Percentiles rank a stretch among this genome's conserved stretches.
Conservation (phyloP, 2,888 invertebrate species). For the Agrypnus murinus region DNA sequence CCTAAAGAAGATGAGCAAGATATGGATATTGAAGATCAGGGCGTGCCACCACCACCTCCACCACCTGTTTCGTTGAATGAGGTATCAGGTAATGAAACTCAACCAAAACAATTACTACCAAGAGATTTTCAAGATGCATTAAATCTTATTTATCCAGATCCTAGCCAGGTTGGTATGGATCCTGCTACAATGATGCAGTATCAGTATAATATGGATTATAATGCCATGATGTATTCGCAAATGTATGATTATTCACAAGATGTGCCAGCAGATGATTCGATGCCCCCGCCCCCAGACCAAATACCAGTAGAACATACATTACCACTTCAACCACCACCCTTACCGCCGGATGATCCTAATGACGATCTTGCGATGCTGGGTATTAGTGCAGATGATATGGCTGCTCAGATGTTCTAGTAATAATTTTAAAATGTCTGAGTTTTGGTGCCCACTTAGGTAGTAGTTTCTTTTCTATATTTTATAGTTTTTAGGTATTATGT, state of each 20-base stretch:
- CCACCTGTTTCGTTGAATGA: conserved; percentile 36
- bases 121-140: conserved; percentile 79
- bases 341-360: conserved; percentile 72
- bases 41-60: conserved; percentile 50
- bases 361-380: conserved; percentile 90
- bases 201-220: conserved; percentile 61
- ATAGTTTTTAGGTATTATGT: conserved; percentile 27
- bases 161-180: conserved; percentile 58
- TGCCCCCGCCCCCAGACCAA: conserved; percentile 51
- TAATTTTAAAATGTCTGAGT: background rate
- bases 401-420: conserved; percentile 71
- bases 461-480: conserved; percentile 20
- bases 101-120: conserved; percentile 62
- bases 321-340: conserved; percentile 68
- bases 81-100: background rate
- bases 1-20: conserved; percentile 38
- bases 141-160: conserved; percentile 77
- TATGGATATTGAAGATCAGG: conserved; percentile 49
- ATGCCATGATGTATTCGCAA: conserved; percentile 63
- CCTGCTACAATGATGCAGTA: conserved; percentile 61
- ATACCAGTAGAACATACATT: conserved; percentile 65
- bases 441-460: background rate
- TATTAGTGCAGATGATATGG: conserved; percentile 87
- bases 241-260: conserved; percentile 64
- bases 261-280: conserved; percentile 48